Conservation (phyloP, 2,113 vertebrate genomes). For the Numenius arquata region DNA sequence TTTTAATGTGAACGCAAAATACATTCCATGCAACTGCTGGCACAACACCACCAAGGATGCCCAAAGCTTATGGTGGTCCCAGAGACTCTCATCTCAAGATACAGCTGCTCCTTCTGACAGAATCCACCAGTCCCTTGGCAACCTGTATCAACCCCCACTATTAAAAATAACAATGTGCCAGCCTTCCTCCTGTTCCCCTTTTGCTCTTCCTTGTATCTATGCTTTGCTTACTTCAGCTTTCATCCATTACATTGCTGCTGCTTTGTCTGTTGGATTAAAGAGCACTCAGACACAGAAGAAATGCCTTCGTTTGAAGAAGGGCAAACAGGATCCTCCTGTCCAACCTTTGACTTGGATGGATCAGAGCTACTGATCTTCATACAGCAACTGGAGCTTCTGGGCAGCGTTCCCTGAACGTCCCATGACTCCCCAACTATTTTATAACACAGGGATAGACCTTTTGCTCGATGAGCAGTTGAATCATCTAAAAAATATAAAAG, state of each 20-base stretch:
- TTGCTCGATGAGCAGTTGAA: constrained; percentile 9
- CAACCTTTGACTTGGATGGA: background rate
- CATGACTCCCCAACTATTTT: constrained; percentile 20
- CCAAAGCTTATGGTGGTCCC: background rate
- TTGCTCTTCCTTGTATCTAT: background rate
- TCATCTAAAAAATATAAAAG: constrained; percentile 22
- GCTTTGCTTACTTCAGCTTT: background rate
- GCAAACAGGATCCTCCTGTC: constrained; percentile 7
- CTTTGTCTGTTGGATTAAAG: background rate
- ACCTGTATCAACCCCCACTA: background rate
- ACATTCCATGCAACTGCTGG: accelerated
- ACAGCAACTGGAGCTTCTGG: constrained; percentile 19
- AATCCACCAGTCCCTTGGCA: background rate
- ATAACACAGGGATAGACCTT: background rate
- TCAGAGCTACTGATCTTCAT: background rate
- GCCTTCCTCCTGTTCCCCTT: background rate
- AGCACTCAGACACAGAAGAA: background rate
- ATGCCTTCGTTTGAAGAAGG: background rate
- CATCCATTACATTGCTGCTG: background rate
- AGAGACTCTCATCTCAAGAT: background rate
- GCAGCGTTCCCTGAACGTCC: background rate
- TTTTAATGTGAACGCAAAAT: background rate
- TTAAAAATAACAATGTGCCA: background rate
- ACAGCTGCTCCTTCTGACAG: background rate
- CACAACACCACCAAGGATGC: background rate